A percentile compares a stretch with the other conserved stretches of the same genome.
Evolutionary conservation across 2,888 invertebrate species (phyloP).

Genomic region (Melieria crassipennis): DNA sequence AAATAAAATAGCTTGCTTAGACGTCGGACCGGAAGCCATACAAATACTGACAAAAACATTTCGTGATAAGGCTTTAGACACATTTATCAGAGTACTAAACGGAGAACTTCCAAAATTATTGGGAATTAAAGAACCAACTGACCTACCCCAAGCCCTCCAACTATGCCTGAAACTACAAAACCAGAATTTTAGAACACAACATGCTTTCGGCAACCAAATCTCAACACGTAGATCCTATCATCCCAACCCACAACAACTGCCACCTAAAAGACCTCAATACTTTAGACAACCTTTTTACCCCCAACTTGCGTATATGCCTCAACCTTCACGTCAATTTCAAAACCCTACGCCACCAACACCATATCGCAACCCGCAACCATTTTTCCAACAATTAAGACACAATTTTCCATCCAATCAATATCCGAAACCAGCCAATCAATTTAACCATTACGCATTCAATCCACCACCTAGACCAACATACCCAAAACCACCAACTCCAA

Average conservation of each 20-base stretch:
- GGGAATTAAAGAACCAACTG: slow-evolving; percentile 42
- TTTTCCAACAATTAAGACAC: slow-evolving; percentile 10
- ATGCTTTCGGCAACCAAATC: slow-evolving; percentile 1
- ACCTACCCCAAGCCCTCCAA: slow-evolving; percentile 42
- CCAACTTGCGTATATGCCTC: too few species aligned
- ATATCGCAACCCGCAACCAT: slow-evolving; percentile 3
- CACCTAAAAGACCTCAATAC: too few species aligned
- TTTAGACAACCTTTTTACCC: too few species aligned
- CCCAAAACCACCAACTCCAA: too few species aligned
- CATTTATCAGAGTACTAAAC: neutral
- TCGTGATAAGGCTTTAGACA: slow-evolving; percentile 43
- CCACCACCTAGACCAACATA: too few species aligned
- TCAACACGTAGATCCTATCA: slow-evolving; percentile 32
- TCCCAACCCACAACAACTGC: too few species aligned
- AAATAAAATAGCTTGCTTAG: slow-evolving; percentile 43
- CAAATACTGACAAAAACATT: slow-evolving; percentile 36
- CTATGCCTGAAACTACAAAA: slow-evolving; percentile 16
- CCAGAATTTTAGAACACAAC: slow-evolving; percentile 28
- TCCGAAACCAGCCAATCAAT: neutral
- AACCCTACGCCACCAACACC: too few species aligned
- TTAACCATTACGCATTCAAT: too few species aligned
- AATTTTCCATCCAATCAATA: neutral
- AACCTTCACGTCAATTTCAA: too few species aligned
- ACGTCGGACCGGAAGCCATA: slow-evolving; percentile 39
- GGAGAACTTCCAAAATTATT: slow-evolving; percentile 17